Conservation (phyloP, 2,888 invertebrate genomes). For the Amphipyra tragopoginis region DNA sequence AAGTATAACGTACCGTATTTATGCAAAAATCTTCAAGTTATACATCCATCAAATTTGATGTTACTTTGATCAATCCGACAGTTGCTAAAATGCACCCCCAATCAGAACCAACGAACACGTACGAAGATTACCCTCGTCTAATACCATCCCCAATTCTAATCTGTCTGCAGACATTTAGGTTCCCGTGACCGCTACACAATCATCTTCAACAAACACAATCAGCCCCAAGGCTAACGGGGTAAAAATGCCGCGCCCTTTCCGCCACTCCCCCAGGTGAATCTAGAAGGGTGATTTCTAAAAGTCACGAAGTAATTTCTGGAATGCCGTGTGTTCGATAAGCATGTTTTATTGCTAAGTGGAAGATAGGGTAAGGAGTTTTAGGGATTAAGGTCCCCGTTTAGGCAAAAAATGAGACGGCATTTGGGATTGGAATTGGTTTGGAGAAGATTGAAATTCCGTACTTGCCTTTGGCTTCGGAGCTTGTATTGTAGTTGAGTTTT, state of each 20-base stretch:
- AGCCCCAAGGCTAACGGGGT: constrained; percentile 49
- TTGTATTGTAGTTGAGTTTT: background rate
- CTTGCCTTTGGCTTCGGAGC: background rate
- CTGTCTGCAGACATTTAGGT: constrained; percentile 30
- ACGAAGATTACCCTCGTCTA: background rate
- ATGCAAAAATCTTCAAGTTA: no score
- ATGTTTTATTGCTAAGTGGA: constrained; percentile 41
- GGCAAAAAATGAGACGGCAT: background rate
- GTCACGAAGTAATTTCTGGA: constrained; percentile 48
- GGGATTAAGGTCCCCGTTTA: background rate
- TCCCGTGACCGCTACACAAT: constrained; percentile 23
- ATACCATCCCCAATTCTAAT: constrained; percentile 17
- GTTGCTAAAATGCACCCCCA: no score
- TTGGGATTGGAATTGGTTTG: background rate
- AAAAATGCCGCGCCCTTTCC: constrained; percentile 69
- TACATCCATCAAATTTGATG: no score
- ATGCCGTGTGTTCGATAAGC: constrained; percentile 36
- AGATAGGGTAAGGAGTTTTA: background rate
- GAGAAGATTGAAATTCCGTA: background rate
- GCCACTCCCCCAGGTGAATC: constrained; percentile 54
- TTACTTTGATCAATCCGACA: no score
- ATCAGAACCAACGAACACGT: background rate
- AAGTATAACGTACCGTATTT: no score
- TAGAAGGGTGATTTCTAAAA: constrained; percentile 53
- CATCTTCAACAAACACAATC: constrained; percentile 41